phyloP scores from a whole-genome alignment of 2,113 vertebrate species.

The Nannospalax galili region DNA sequence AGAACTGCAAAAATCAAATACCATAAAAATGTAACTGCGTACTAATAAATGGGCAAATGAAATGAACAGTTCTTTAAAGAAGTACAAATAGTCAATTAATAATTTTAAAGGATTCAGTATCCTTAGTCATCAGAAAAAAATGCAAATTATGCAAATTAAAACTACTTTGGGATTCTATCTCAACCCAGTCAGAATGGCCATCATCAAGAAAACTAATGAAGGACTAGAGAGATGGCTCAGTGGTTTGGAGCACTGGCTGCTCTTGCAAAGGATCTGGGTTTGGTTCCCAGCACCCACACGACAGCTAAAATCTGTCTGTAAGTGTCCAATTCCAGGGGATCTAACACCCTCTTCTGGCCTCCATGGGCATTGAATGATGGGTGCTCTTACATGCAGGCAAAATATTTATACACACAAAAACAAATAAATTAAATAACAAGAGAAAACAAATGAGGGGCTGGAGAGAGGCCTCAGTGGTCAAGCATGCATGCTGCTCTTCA shows the following conservation, averaged over 20 bases:
- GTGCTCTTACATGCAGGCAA: too few species aligned
- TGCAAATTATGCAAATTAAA: background rate
- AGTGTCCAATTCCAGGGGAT: background rate
- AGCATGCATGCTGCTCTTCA: too few species aligned
- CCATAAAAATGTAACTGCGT: background rate
- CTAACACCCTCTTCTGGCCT: background rate
- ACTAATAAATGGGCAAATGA: background rate
- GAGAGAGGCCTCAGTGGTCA: too few species aligned
- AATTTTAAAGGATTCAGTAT: background rate
- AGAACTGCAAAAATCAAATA: background rate
- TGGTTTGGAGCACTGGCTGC: background rate
- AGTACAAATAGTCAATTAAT: background rate
- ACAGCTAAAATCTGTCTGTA: background rate
- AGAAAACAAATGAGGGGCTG: too few species aligned
- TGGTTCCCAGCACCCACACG: background rate
- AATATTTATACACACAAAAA: too few species aligned
- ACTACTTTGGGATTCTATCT: background rate
- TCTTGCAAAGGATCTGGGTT: background rate
- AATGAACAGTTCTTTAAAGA: background rate
- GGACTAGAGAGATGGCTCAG: background rate
- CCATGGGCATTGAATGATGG: too few species aligned
- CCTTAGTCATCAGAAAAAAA: background rate
- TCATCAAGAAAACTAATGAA: background rate
- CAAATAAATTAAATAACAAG: too few species aligned
- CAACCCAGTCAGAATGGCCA: background rate